Evolutionary conservation across 1,140 invertebrate species (phyloP), one percentile per base, ranked within the genome.

Genomic region (Drosophila baimaii): DNA sequence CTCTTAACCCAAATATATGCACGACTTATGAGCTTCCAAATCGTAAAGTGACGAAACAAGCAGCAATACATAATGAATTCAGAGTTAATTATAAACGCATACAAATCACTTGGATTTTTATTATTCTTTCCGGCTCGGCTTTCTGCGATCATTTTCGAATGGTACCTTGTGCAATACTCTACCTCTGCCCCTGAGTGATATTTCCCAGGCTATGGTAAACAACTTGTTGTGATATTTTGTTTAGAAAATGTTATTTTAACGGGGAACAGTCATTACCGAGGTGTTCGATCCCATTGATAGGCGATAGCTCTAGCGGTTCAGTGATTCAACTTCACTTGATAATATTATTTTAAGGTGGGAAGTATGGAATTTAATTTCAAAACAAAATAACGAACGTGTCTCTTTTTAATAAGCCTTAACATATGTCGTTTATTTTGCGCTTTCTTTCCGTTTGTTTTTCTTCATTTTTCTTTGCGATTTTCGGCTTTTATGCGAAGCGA

Each of bases 1-100:
- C 81, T 77, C 66, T 55, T 85, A 85, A 81, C 66, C 77, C 66
- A 84, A 71, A 85, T 81, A 57, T 77, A 68, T 58, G 52, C 54
- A 63, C 54, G 37, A 63, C 12, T 41, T 25, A 9, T 8, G 58
- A 47, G 41, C 39, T 62, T n/a, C 29, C 35, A 27, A 64, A 23
- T 41, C 15, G 17, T 44, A 56, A 77, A 54, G n/a, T 66, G 27
- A 61, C 75, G 46, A 77, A 76, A 51, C 37, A 49, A 64, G 21
- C 21, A 19, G n/a, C n/a, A 17, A 44, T 25, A 33, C 58, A 43
- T 35, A 66, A 64, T 66, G 63, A 66, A 66, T 66, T 74, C 57
- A 52, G 31, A 31, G 47, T 59, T 77, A 77, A 77, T 77, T 77
- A 76, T 68, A 73, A 73, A 74, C 62, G 59, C 71, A 74, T 63